These are phyloP conservation scores for Acronicta psi DNA, from an alignment of 2,888 invertebrate species.

Conservation along the genomic window DNA sequence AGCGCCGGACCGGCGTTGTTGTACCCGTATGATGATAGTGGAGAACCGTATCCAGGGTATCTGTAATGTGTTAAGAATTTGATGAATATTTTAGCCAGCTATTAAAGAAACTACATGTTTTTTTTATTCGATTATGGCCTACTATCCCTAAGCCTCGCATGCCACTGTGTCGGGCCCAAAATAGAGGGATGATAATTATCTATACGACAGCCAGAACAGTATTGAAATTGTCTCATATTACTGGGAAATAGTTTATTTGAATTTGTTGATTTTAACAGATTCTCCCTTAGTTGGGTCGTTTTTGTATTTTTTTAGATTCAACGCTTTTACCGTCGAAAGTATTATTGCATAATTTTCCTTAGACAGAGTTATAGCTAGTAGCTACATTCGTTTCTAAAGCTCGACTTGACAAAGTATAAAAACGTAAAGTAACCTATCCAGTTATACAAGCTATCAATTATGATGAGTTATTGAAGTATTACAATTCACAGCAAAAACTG, in stretches of 20 bases:
- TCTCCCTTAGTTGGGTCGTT: no score
- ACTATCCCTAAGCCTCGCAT: no score
- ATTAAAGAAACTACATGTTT: no score
- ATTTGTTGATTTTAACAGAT: neutral
- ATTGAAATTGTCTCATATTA: no score
- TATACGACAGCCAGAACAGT: no score
- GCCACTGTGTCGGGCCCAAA: no score
- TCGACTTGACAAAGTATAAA: neutral
- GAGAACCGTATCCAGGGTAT: conserved; percentile 81
- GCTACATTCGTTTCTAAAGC: neutral
- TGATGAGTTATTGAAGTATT: conserved; percentile 44
- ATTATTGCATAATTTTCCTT: no score
- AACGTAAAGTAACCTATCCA: conserved; percentile 1
- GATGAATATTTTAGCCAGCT: neutral
- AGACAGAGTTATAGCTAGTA: neutral
- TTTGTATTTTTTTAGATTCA: no score
- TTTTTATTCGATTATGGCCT: no score
- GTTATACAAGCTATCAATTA: conserved; percentile 35
- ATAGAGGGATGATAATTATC: no score
- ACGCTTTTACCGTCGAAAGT: no score
- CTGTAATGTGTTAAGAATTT: conserved; percentile 61
- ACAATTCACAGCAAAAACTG: conserved; percentile 36
- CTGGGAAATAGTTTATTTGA: no score
- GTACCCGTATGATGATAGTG: conserved; percentile 88
- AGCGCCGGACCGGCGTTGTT: conserved; percentile 78